Evolutionary conservation across 2,888 invertebrate species (phyloP), one percentile per base, ranked within the genome.

Genomic region (Erpobdella octoculata): DNA sequence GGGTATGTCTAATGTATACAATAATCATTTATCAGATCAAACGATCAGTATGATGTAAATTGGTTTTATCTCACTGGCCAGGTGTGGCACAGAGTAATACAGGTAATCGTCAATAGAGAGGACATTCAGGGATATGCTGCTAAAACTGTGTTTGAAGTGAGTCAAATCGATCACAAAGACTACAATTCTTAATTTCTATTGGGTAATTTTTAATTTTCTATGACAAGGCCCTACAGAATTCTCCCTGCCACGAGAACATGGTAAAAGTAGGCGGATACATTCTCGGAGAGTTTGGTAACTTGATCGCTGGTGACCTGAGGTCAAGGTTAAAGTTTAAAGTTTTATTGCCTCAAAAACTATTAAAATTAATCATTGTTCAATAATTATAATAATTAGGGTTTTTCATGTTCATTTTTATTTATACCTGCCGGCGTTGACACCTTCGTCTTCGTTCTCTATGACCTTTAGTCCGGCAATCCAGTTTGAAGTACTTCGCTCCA

Each of bases 231-330:
- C 85, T 97, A 70, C 96, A 98, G 86, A 96, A 96, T 38, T 96
- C 97, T 28, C 97, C 98, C 35, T 99, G 98, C 81, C 98, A 98
- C 83, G 98, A 99, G 85, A 99, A 99, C 84, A 98, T 99, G 98
- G 97, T 98, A 0, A 99, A 98, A 88, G 98, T 98, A 71, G 97
- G 97, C 74, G 98, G 97, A 70, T 98, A 98, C 80, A 97, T 99
- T 79, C 87, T 98, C 74, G 98, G 98, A 74, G 77, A 77, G 71
- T 77, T 77, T 73, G 77, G 77, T 70, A 99, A 99, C 86, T 87
- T 99, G 74, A 98, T 98, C 82, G 98, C 98, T 78, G 98, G 98
- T 21, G 98, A 98, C 84, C 91, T 93, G 74, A 88, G 97, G 73
- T 98, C 97, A 64, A 84, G 84, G 85, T 85, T 71, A 71, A 75